phyloP scores from a whole-genome alignment of 2,888 invertebrate species.

The Hydraecia micacea region DNA sequence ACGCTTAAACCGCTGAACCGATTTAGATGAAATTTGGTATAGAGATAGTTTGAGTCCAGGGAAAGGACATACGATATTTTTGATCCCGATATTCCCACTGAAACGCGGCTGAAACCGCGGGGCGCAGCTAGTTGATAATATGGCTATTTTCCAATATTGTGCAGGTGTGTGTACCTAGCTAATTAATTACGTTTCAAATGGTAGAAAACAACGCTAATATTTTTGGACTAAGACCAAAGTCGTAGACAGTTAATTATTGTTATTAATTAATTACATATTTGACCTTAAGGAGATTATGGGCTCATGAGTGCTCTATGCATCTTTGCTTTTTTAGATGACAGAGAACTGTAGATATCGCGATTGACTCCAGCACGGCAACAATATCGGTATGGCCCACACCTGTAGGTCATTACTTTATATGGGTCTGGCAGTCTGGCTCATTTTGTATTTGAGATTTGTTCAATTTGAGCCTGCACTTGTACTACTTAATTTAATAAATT shows the following conservation, averaged over 20 bases:
- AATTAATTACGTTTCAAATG: slow-evolving; percentile 36
- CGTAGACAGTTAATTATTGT: slow-evolving; percentile 21
- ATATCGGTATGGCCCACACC: no score
- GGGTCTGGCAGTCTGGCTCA: background rate
- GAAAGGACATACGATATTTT: no score
- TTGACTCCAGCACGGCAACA: background rate
- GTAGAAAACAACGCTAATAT: slow-evolving; percentile 14
- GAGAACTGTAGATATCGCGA: background rate
- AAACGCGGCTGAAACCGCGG: no score
- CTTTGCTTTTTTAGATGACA: background rate
- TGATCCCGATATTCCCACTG: no score
- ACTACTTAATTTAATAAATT: background rate
- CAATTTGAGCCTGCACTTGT: background rate
- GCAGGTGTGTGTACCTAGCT: slow-evolving; percentile 13
- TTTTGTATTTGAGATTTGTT: background rate
- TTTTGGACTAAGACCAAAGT: slow-evolving; percentile 46
- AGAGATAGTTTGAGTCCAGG: no score
- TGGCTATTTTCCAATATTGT: slow-evolving; percentile 51
- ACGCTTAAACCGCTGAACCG: no score
- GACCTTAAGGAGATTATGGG: background rate
- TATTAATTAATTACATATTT: slow-evolving; percentile 18
- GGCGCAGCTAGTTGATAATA: slow-evolving; percentile 8
- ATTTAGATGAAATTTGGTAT: no score
- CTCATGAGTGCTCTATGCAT: no score
- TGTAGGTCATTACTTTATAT: background rate